These are phyloP conservation scores for Psophia crepitans DNA, from an alignment of 2,113 vertebrate species.

Conservation along the genomic window DNA sequence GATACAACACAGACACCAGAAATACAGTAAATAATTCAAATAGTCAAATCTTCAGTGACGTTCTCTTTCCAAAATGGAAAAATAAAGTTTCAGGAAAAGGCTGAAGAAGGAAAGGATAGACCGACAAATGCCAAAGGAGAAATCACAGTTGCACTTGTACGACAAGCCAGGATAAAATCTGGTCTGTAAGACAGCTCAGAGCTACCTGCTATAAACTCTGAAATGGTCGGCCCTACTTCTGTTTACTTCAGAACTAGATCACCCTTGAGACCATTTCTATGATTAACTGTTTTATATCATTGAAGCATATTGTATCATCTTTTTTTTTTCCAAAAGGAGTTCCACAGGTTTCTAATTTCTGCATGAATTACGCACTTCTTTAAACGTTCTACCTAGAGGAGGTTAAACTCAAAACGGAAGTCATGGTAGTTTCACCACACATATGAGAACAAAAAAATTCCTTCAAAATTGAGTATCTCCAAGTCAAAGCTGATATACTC, in stretches of 20 bases:
- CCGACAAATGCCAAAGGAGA: not conserved
- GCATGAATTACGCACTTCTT: not conserved
- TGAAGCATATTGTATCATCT: not conserved
- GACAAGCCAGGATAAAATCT: not conserved
- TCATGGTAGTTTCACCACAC: not conserved
- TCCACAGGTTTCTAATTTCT: not conserved
- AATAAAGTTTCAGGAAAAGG: not conserved
- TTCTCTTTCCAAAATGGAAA: not conserved
- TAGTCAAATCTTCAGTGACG: not conserved
- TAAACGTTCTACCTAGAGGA: not conserved
- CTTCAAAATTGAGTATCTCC: not conserved
- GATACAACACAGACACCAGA: not conserved
- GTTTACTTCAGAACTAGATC: not conserved
- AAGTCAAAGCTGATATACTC: slow-evolving; percentile 62
- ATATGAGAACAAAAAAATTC: not conserved
- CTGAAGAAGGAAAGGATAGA: not conserved
- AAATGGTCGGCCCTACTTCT: not conserved
- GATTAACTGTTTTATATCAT: not conserved
- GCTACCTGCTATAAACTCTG: not conserved
- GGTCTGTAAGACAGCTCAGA: not conserved
- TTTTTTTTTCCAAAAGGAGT: not conserved
- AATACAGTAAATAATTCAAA: not conserved
- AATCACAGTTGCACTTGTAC: not conserved
- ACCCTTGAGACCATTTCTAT: not conserved
- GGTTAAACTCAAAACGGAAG: not conserved